phyloP scores from a whole-genome alignment of 2,113 vertebrate genomes.

The Vicugna pacos region DNA sequence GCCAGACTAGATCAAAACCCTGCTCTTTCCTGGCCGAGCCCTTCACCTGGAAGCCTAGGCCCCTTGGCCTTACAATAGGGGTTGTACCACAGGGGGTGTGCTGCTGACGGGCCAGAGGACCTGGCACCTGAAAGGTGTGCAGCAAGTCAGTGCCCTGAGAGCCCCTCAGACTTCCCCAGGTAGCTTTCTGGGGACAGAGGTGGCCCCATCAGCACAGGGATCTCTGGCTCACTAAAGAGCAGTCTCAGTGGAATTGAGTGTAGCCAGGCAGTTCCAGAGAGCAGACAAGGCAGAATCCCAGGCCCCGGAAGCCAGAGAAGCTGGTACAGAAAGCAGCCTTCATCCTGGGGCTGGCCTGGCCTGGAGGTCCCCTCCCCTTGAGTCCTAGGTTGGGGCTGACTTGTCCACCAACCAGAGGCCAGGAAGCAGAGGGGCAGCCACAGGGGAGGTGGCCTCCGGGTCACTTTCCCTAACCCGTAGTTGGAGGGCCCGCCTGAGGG shows the following conservation, averaged over 20 bases:
- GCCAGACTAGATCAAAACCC: not conserved
- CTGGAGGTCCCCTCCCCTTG: not conserved
- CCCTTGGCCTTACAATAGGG: not conserved
- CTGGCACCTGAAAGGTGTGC: not conserved
- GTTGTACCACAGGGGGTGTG: too few relatives aligned
- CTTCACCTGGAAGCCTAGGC: rapidly evolving
- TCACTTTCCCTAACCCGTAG: not conserved
- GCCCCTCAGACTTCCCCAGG: not conserved
- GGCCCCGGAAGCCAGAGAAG: not conserved
- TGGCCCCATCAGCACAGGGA: not conserved
- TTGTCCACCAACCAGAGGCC: not conserved
- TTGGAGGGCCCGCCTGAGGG: not conserved
- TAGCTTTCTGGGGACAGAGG: not conserved
- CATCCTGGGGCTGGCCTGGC: not conserved
- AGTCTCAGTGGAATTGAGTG: not conserved
- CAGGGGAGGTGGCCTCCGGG: not conserved
- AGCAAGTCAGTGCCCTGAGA: not conserved
- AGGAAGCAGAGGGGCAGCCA: not conserved
- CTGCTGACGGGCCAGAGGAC: not conserved
- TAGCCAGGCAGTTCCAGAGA: not conserved
- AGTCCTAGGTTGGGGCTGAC: not conserved
- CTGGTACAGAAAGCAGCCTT: not conserved
- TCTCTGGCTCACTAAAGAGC: not conserved
- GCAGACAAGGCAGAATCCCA: not conserved
- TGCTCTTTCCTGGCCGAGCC: too few relatives aligned